Evolutionary conservation across 2,888 invertebrate species (phyloP).

Genomic region (Harpalus rufipes): DNA sequence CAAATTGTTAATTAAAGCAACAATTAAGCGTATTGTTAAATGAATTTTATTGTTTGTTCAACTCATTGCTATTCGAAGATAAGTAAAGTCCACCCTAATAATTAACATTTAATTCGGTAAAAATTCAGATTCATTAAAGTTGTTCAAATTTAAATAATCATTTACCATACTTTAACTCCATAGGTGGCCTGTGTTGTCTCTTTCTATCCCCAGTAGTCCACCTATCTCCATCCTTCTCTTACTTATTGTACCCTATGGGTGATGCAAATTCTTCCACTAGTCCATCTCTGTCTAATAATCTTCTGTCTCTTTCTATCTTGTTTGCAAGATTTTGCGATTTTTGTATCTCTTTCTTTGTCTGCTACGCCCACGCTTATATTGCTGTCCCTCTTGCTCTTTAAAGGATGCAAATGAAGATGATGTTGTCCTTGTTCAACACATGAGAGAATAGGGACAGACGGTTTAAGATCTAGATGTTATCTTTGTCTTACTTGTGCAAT

Average conservation of each 20-base stretch:
- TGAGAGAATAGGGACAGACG: background rate
- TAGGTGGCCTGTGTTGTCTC: constrained; percentile 57
- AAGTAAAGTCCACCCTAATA: constrained; percentile 59
- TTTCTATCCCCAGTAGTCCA: constrained; percentile 50
- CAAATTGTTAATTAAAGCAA: constrained; percentile 36
- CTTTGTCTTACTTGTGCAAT: constrained; percentile 5
- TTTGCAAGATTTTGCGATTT: constrained; percentile 65
- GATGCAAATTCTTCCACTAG: constrained; percentile 59
- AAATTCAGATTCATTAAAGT: constrained; percentile 62
- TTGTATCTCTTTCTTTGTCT: constrained; percentile 60
- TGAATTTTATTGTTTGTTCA: constrained; percentile 28
- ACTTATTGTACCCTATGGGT: constrained; percentile 53
- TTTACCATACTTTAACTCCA: constrained; percentile 65
- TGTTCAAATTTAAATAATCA: constrained; percentile 67
- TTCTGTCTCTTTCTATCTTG: constrained; percentile 36
- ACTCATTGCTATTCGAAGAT: constrained; percentile 60
- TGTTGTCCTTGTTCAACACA: background rate
- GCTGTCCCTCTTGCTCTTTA: constrained; percentile 41
- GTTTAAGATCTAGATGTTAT: constrained; percentile 6
- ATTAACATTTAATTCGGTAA: constrained; percentile 65
- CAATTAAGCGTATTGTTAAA: constrained; percentile 52
- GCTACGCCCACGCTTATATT: constrained; percentile 52
- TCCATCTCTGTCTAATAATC: constrained; percentile 3
- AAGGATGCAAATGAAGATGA: background rate
- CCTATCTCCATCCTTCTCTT: constrained; percentile 18